Evolutionary conservation across 2,113 vertebrate genomes (phyloP).

Genomic region (Galeopterus variegatus): DNA sequence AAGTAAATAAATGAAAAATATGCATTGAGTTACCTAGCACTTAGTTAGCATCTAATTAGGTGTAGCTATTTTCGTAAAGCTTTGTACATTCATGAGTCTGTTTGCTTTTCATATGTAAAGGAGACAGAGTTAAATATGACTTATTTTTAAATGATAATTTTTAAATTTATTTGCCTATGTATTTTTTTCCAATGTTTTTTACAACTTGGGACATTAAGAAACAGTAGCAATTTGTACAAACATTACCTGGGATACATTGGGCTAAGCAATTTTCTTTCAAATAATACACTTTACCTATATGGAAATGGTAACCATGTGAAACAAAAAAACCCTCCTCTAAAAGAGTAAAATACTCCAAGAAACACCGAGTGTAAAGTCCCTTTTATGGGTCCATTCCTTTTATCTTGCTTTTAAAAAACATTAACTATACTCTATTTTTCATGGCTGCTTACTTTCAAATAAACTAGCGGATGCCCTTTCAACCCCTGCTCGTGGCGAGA

Average conservation of each 20-base stretch:
- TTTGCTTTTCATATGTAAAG: background rate
- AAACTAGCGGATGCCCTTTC: constrained; percentile 51
- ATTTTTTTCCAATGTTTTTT: background rate
- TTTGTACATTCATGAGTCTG: background rate
- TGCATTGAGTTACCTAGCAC: background rate
- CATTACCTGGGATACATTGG: background rate
- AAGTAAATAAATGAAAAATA: background rate
- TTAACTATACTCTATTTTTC: constrained; percentile 65
- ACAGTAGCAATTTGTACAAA: background rate
- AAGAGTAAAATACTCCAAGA: fast-evolving
- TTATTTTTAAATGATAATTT: background rate
- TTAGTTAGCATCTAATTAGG: background rate
- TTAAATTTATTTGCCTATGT: background rate
- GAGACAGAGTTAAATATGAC: background rate
- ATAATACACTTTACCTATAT: background rate
- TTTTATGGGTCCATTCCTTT: constrained; percentile 49
- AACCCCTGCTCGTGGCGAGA: background rate
- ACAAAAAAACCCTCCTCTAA: background rate
- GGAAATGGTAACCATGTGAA: background rate
- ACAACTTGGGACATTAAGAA: background rate
- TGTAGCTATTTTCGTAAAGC: background rate
- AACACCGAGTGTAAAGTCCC: constrained; percentile 26
- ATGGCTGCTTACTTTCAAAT: constrained; percentile 22
- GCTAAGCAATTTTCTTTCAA: constrained; percentile 36
- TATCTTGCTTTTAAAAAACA: constrained; percentile 50